Evolutionary conservation across 2,888 invertebrate species (phyloP).

Genomic region (Desoria tigrina): DNA sequence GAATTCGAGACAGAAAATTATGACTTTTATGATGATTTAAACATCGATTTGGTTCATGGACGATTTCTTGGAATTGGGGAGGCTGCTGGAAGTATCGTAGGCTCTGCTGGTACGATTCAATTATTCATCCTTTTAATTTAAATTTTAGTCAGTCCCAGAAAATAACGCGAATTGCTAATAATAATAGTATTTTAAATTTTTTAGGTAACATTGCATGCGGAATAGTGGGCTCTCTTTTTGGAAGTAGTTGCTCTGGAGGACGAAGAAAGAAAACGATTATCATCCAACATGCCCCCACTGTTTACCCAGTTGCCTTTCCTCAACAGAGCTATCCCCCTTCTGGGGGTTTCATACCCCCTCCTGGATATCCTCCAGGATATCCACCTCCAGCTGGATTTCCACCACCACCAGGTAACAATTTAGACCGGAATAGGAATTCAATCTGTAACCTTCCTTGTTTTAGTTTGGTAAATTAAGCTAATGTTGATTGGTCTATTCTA

Average conservation of each 20-base stretch:
- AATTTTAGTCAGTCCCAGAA: too few relatives aligned
- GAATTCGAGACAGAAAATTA: slow-evolving; percentile 8
- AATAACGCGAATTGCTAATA: too few relatives aligned
- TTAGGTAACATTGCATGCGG: not conserved
- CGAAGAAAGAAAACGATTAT: not conserved
- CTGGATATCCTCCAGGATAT: not conserved
- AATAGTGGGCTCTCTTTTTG: not conserved
- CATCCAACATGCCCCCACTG: not conserved
- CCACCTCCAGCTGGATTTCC: too few relatives aligned
- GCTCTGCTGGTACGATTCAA: not conserved
- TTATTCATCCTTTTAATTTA: too few relatives aligned
- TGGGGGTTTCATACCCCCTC: not conserved
- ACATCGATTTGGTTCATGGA: slow-evolving; percentile 8
- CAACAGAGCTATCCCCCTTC: not conserved
- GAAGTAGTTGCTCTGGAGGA: not conserved
- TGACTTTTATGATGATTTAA: slow-evolving; percentile 10
- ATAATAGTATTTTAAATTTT: not conserved
- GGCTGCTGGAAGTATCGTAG: not conserved
- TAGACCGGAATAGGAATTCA: too few relatives aligned
- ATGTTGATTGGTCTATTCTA: too few relatives aligned
- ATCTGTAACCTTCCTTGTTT: too few relatives aligned
- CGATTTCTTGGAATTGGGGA: not conserved
- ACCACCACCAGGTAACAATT: too few relatives aligned
- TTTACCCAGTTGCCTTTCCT: not conserved
- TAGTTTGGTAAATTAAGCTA: too few relatives aligned